Conservation (phyloP, 2,888 invertebrate genomes). For the Leptinotarsa juncta region DNA sequence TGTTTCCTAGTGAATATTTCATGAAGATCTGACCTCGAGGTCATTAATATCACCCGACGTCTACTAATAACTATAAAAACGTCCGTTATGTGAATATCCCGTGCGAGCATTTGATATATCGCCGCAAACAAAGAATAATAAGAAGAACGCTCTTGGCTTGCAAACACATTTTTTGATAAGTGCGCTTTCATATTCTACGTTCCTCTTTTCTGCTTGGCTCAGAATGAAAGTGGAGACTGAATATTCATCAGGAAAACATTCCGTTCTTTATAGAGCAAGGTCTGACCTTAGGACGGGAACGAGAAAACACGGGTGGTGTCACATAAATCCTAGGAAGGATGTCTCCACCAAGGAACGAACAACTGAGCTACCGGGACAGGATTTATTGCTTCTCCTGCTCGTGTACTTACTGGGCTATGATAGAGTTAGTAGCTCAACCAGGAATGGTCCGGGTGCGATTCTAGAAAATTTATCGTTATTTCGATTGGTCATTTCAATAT, state of each 20-base stretch:
- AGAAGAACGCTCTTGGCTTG: not conserved
- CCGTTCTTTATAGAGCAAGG: constrained; percentile 37
- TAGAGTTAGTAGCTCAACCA: too few species aligned
- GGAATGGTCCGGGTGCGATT: too few species aligned
- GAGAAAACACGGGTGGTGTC: constrained; percentile 35
- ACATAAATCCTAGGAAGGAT: constrained; percentile 40
- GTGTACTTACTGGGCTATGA: not conserved
- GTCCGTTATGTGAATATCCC: not conserved
- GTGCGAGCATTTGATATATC: constrained; percentile 2
- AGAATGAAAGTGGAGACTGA: constrained; percentile 26
- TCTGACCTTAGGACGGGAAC: constrained; percentile 33
- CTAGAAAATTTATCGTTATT: not conserved
- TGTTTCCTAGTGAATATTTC: not conserved
- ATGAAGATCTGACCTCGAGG: not conserved
- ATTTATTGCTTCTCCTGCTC: not conserved
- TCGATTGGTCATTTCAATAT: not conserved
- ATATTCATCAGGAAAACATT: constrained; percentile 42
- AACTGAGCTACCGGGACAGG: constrained; percentile 30
- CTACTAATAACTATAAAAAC: constrained; percentile 9
- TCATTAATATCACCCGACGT: not conserved
- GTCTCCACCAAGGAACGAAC: constrained; percentile 37
- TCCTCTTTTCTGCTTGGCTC: constrained; percentile 8
- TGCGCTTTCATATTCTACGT: constrained; percentile 7
- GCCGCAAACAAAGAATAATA: constrained; percentile 14
- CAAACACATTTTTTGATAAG: not conserved